phyloP scores from a whole-genome alignment of 2,888 invertebrate genomes.

The Callimorpha dominula region DNA sequence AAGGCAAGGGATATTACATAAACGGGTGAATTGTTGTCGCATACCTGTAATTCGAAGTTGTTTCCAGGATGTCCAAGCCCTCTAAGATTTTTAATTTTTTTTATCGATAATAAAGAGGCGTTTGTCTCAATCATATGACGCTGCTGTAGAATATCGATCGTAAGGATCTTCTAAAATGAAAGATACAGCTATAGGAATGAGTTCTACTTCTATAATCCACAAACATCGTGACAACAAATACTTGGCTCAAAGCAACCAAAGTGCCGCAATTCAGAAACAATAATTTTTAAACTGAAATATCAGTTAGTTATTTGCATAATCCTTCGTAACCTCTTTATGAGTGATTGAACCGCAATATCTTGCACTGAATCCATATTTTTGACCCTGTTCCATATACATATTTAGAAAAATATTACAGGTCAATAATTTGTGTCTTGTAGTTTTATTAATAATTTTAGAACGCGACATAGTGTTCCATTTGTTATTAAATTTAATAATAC shows the following conservation, averaged over 20 bases:
- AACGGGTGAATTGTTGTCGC: background rate
- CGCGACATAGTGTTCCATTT: constrained; percentile 37
- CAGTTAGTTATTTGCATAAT: background rate
- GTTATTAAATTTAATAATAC: constrained; percentile 11
- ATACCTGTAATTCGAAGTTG: background rate
- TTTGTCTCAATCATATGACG: no score
- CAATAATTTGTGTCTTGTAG: background rate
- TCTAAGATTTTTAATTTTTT: no score
- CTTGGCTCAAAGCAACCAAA: background rate
- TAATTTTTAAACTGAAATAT: background rate
- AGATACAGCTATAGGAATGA: no score
- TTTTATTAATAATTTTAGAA: constrained; percentile 25
- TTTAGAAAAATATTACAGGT: background rate
- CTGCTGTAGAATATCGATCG: no score
- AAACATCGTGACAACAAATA: constrained; percentile 2
- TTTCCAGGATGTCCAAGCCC: no score
- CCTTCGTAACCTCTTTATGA: background rate
- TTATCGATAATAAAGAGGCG: no score
- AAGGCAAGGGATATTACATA: no score
- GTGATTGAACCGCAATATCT: background rate
- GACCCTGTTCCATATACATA: background rate
- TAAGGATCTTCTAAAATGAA: no score
- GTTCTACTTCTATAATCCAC: background rate
- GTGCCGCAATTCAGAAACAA: background rate
- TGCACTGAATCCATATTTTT: background rate